Evolutionary conservation across 2,888 invertebrate genomes (phyloP).

Genomic region (Tipula confusa): DNA sequence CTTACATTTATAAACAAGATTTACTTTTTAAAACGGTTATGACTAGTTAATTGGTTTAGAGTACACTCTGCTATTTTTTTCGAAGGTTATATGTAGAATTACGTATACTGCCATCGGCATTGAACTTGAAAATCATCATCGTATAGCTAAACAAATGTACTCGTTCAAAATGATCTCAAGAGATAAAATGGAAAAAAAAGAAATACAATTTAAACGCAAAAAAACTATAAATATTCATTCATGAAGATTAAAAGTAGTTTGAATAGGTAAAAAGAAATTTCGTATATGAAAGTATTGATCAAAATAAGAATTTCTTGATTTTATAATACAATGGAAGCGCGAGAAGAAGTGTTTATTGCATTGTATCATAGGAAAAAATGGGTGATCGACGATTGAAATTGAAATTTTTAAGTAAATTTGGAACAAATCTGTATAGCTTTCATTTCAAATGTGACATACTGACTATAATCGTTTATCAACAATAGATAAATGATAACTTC

Average conservation of each 20-base stretch:
- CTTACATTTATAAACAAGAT: not conserved
- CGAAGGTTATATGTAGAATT: not conserved
- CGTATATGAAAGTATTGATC: not conserved
- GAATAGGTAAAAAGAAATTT: not conserved
- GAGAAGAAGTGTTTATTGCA: not conserved
- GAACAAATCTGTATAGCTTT: not conserved
- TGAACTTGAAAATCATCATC: slow-evolving; percentile 25
- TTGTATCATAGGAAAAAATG: not conserved
- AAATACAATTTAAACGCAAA: too few species aligned
- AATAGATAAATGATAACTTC: not conserved
- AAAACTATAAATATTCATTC: not conserved
- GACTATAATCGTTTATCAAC: not conserved
- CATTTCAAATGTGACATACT: not conserved
- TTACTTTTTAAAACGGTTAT: not conserved
- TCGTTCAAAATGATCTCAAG: not conserved
- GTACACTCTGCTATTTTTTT: not conserved
- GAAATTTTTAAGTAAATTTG: not conserved
- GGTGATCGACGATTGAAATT: not conserved
- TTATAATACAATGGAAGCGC: not conserved
- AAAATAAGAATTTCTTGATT: not conserved
- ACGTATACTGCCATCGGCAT: not conserved
- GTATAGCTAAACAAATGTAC: not conserved
- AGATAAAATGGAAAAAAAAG: not conserved
- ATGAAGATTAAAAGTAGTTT: slow-evolving; percentile 1
- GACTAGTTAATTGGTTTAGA: not conserved